A percentile compares a stretch with the other conserved stretches of the same genome.
These are phyloP conservation scores for Strigops habroptila DNA, from an alignment of 2,113 vertebrate genomes.

Conservation along the genomic window DNA sequence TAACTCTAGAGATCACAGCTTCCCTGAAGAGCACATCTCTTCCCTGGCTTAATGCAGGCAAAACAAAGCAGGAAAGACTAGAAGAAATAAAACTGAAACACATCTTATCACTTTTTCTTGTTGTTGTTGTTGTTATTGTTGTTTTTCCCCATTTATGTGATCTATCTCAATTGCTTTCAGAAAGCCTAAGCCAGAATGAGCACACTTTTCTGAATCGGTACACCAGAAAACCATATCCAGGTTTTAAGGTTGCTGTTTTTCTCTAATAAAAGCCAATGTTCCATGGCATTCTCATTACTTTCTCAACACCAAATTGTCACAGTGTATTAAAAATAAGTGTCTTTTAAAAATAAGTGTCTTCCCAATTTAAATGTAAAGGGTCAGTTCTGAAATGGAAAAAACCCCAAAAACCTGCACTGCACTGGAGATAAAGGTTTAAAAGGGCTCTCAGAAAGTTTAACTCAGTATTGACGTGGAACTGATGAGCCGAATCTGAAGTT, in stretches of 20 bases:
- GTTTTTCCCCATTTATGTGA: background rate
- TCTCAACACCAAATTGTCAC: background rate
- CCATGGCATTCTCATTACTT: background rate
- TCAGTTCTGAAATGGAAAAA: background rate
- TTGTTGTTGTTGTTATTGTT: background rate
- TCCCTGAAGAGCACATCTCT: background rate
- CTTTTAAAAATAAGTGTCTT: background rate
- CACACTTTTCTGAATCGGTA: background rate
- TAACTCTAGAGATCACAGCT: background rate
- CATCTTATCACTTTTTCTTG: background rate
- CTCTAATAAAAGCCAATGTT: conserved; percentile 1
- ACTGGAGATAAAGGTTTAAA: background rate
- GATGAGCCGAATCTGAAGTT: background rate
- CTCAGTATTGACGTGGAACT: background rate
- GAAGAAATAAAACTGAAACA: background rate
- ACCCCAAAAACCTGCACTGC: background rate
- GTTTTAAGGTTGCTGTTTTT: background rate
- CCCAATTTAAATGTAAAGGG: background rate
- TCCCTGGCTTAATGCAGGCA: background rate
- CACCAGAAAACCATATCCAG: background rate
- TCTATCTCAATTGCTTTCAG: background rate
- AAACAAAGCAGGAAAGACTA: background rate
- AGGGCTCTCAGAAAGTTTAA: background rate
- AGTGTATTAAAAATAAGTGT: background rate
- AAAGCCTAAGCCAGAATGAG: background rate